Conservation (phyloP, 2,113 vertebrate genomes). For the Gymnarchus niloticus region DNA sequence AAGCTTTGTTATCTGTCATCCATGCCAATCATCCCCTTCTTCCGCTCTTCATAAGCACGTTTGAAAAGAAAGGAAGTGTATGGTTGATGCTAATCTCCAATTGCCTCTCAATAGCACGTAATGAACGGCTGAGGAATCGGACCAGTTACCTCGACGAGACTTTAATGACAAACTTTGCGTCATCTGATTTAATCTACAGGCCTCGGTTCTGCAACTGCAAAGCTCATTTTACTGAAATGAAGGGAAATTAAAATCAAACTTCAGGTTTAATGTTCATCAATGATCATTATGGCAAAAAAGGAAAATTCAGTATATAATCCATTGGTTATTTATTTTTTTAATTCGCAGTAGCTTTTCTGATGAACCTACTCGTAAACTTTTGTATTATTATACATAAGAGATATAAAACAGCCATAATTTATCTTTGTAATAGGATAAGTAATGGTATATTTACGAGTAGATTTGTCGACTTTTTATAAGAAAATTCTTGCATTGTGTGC, state of each 20-base stretch:
- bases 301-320: too few relatives aligned
- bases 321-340: too few relatives aligned
- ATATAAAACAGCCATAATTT: too few relatives aligned
- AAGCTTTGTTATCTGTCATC: slow-evolving; percentile 37
- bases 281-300: not conserved
- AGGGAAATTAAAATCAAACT: slow-evolving; percentile 21
- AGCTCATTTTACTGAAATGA: slow-evolving; percentile 62
- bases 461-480: not conserved
- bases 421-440: too few relatives aligned
- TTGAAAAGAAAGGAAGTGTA: slow-evolving; percentile 39
- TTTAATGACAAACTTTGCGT: slow-evolving; percentile 64
- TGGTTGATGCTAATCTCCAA: slow-evolving; percentile 32
- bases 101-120: slow-evolving; percentile 45
- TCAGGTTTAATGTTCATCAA: not conserved
- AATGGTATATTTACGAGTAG: too few relatives aligned
- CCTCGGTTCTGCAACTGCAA: slow-evolving; percentile 60
- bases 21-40: slow-evolving; percentile 30
- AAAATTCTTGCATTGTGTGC: not conserved
- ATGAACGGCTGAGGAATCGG: slow-evolving; percentile 49
- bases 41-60: slow-evolving; percentile 34
- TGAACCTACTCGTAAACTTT: not conserved
- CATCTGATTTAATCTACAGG: slow-evolving; percentile 72
- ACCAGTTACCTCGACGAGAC: slow-evolving; percentile 61
- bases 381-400: too few relatives aligned
- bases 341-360: too few relatives aligned